A percentile compares a stretch with the other conserved stretches of the same genome.
Evolutionary conservation across 2,797 vertebrate genomes (phyloP).

Genomic region (Oreochromis mossambicus): DNA sequence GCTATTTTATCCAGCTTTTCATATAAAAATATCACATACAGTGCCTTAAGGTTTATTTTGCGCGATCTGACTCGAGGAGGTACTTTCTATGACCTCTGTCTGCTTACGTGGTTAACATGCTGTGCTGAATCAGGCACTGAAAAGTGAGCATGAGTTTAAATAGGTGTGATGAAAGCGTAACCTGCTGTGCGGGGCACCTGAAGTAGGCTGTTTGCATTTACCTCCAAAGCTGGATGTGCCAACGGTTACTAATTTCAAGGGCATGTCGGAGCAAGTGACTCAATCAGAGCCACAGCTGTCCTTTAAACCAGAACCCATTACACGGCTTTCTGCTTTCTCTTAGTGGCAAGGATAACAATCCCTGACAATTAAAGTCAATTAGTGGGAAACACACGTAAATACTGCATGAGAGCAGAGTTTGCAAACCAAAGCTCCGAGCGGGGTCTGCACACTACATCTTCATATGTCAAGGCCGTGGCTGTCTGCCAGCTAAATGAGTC

Average conservation of each 20-base stretch:
- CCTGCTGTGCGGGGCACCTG: constrained; percentile 23
- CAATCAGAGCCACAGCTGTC: constrained; percentile 57
- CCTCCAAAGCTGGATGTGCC: constrained; percentile 41
- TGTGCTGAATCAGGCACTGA: constrained; percentile 33
- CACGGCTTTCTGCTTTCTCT: constrained; percentile 44
- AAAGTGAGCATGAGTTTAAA: constrained; percentile 56
- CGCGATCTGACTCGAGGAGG: constrained; percentile 18
- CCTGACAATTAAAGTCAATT: constrained; percentile 74
- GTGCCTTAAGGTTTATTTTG: neutral
- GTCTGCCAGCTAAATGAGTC: constrained; percentile 56
- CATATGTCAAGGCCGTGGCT: constrained; percentile 59
- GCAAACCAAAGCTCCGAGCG: constrained; percentile 51
- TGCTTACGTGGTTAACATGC: constrained; percentile 42
- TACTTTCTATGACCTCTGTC: constrained; percentile 20
- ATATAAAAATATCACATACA: neutral
- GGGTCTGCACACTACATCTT: constrained; percentile 50
- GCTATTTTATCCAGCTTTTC: neutral
- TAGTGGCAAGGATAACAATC: constrained; percentile 53
- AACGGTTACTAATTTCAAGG: constrained; percentile 56
- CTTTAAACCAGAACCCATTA: constrained; percentile 60
- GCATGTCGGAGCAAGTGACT: constrained; percentile 44
- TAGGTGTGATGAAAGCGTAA: constrained; percentile 63
- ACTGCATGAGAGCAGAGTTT: constrained; percentile 60
- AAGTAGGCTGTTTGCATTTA: constrained; percentile 36
- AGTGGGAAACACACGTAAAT: constrained; percentile 68